Evolutionary conservation across 1,140 invertebrate species (phyloP).

Genomic region (Temnothorax longispinosus): DNA sequence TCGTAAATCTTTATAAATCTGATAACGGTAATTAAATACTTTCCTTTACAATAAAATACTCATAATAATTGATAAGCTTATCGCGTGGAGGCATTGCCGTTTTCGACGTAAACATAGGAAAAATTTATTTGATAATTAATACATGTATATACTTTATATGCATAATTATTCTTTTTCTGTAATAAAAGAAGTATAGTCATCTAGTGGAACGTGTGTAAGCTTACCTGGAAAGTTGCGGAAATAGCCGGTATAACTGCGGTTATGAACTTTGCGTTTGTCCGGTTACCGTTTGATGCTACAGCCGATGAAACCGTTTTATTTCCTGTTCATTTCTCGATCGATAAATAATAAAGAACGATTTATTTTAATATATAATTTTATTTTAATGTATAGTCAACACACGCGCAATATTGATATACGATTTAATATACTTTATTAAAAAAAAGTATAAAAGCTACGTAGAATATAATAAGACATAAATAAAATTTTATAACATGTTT

Average conservation of each 20-base stretch:
- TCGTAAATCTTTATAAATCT: background rate
- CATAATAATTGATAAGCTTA: background rate
- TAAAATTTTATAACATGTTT: background rate
- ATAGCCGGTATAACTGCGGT: conserved; percentile 2
- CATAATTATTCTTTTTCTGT: background rate
- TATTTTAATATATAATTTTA: background rate
- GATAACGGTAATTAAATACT: background rate
- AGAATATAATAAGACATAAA: background rate
- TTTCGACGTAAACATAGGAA: background rate
- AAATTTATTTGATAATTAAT: background rate
- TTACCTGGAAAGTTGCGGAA: conserved; percentile 13
- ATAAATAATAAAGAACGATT: background rate
- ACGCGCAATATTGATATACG: background rate
- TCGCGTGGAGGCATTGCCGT: background rate
- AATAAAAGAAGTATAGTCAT: conserved; percentile 21
- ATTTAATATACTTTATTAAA: background rate
- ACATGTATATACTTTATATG: background rate
- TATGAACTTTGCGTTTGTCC: background rate
- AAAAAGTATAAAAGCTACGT: background rate
- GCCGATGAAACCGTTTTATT: background rate
- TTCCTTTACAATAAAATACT: background rate
- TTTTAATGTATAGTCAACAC: background rate
- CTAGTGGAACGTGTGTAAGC: conserved; percentile 7
- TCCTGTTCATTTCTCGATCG: conserved; percentile 1
- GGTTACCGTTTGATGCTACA: conserved; percentile 44